Base-by-base conservation (phyloP, 2,113 vertebrate species). In the Peromyscus polionotus region DNA sequence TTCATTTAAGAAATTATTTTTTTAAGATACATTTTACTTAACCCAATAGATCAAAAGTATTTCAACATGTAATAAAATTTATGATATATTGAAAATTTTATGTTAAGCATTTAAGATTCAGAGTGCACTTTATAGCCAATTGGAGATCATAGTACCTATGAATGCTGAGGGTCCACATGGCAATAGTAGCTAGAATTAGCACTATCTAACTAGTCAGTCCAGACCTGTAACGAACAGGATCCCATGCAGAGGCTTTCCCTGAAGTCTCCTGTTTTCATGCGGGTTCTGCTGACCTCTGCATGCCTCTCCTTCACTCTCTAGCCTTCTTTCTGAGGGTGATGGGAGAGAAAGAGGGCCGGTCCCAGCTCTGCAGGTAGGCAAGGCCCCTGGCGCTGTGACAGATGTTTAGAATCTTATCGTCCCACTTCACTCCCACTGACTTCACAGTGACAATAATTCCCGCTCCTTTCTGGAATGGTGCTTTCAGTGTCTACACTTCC, bases 21-120 rank as follows among this genome's bases (percentile, higher is more conserved):
- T 88, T 89, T 81, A 87, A 79, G 65, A 70, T 48, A 61, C 48
- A 85, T 85, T 79, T 77, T 92, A 91, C 63, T 95, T 95, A 93
- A 88, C 20, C 6, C 12, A 61, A 48, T 84, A 88, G 65, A 72
- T 67, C 1, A 19, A 89, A 86, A 96, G 42, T 89, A 80, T 90
- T 94, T 81, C 36, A 92, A 31, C 17, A 54, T 48, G 14, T 31
- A 87, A 92, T 87, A 90, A 68, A 95, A 87, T 70, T 94, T 42
- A 54, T 72, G 31, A 42, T 48, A 54, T 72, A 88, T 90, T 84
- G 48, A 68, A 42, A 42, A 54, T 77, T 92, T 89, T 79, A 85
- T 39, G 51, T 1, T 63, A 90, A 59, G 22, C 12, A 79, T 45
- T 95, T 83, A 85, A 88, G 83, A 93, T 89, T 91, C 65, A 59